Percentiles rank a stretch among this genome's conserved stretches.
phyloP scores from a whole-genome alignment of 2,797 vertebrate species.

The Neosalanx taihuensis region DNA sequence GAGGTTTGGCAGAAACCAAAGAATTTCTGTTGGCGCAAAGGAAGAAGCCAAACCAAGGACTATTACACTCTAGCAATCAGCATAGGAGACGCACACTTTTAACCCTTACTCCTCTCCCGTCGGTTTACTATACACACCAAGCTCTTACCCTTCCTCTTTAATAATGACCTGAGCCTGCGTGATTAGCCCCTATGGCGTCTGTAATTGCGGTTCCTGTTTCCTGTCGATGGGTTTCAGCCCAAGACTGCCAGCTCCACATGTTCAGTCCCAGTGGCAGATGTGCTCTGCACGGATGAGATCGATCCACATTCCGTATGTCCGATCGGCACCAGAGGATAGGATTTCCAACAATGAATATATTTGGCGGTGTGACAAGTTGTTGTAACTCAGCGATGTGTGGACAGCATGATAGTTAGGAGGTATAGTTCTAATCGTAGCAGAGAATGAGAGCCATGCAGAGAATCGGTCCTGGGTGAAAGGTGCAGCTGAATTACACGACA shows the following conservation, averaged over 20 bases:
- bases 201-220: constrained; percentile 1
- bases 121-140: constrained; percentile 19
- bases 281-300: constrained; percentile 32
- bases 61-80: constrained; percentile 56
- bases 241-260: constrained; percentile 5
- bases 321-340: constrained; percentile 20
- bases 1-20: constrained; percentile 43
- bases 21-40: constrained; percentile 53
- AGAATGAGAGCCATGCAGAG: no score
- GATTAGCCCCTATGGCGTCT: constrained; percentile 8
- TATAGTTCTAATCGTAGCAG: no score
- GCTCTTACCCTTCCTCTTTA: constrained; percentile 19
- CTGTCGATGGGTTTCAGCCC: background rate
- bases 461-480: background rate
- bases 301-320: constrained; percentile 45
- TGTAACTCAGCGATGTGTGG: no score
- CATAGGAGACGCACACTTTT: constrained; percentile 36
- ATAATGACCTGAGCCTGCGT: constrained; percentile 1
- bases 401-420: no score
- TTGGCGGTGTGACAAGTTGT: constrained; percentile 7
- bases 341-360: constrained; percentile 15
- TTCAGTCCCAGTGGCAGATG: constrained; percentile 39
- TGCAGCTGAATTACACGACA: constrained; percentile 4
- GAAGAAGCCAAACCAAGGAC: constrained; percentile 56
- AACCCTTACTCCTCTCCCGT: constrained; percentile 34